phyloP scores from a whole-genome alignment of 2,797 vertebrate genomes.

The Enteromius trimaculatus region DNA sequence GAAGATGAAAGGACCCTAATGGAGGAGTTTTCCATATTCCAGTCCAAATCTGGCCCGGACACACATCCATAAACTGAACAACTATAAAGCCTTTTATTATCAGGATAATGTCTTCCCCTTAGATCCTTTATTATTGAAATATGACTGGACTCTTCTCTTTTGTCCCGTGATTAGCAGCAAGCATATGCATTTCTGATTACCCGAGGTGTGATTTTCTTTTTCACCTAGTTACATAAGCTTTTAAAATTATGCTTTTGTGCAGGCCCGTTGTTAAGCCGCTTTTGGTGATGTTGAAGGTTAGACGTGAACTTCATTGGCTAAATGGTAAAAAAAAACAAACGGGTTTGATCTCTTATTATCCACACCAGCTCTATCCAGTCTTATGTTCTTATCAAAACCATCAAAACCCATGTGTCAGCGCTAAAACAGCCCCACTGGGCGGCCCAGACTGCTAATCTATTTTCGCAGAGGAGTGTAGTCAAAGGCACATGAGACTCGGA shows the following conservation, averaged over 20 bases:
- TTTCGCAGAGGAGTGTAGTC: not conserved
- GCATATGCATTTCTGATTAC: slow-evolving; percentile 49
- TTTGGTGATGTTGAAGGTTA: not conserved
- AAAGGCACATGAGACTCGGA: slow-evolving; percentile 3
- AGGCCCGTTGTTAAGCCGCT: not conserved
- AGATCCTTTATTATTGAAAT: slow-evolving; percentile 71
- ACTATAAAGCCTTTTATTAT: slow-evolving; percentile 58
- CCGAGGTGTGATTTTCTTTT: slow-evolving; percentile 46
- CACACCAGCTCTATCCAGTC: not conserved
- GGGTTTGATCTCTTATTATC: slow-evolving; percentile 2
- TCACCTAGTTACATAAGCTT: slow-evolving; percentile 41
- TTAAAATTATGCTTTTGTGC: not conserved
- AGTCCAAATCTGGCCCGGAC: slow-evolving; percentile 27
- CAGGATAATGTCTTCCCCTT: slow-evolving; percentile 60
- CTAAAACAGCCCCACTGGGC: slow-evolving; percentile 7
- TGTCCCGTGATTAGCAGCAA: slow-evolving; percentile 52
- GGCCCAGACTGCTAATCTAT: slow-evolving; percentile 3
- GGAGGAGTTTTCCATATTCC: slow-evolving; percentile 59
- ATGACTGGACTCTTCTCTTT: slow-evolving; percentile 49
- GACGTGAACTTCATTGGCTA: not conserved
- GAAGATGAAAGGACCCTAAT: slow-evolving; percentile 60
- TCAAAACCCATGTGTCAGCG: not conserved
- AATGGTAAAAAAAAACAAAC: not conserved
- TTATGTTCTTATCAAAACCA: slow-evolving; percentile 14
- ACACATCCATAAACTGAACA: slow-evolving; percentile 32